Evolutionary conservation across 2,888 invertebrate species (phyloP).

Genomic region (Dysmachus trigonus): DNA sequence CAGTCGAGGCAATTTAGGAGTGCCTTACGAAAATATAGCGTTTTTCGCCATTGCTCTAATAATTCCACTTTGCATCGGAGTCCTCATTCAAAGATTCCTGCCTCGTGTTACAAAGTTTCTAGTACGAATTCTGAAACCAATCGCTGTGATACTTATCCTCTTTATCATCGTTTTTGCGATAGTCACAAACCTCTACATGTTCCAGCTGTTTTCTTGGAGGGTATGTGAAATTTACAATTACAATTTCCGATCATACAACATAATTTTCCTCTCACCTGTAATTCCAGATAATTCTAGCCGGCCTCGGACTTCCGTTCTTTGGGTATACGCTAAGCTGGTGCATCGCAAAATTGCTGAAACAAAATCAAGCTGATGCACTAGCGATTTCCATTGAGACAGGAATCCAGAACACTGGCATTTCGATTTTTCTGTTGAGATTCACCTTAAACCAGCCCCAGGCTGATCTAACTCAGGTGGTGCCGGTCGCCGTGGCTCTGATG

Average conservation of each 20-base stretch:
- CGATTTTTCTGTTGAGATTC: constrained; percentile 86
- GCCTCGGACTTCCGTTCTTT: constrained; percentile 82
- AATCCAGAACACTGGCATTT: constrained; percentile 91
- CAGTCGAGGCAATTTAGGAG: constrained; percentile 73
- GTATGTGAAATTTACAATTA: constrained; percentile 66
- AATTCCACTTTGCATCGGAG: constrained; percentile 76
- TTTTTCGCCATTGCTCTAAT: constrained; percentile 79
- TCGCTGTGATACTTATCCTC: constrained; percentile 79
- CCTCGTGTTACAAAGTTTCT: constrained; percentile 76
- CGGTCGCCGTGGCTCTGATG: constrained; percentile 92
- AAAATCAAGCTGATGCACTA: constrained; percentile 74
- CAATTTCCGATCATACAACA: neutral
- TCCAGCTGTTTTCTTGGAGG: constrained; percentile 87
- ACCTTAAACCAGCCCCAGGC: constrained; percentile 85
- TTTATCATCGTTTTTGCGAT: constrained; percentile 89
- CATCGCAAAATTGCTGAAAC: constrained; percentile 70
- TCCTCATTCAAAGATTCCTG: constrained; percentile 72
- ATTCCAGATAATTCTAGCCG: constrained; percentile 78
- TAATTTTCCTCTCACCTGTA: constrained; percentile 46
- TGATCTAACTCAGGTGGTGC: constrained; percentile 89
- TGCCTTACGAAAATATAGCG: constrained; percentile 82
- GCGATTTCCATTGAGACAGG: constrained; percentile 94
- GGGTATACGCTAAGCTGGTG: constrained; percentile 79
- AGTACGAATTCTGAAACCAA: constrained; percentile 84
- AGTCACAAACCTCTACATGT: constrained; percentile 88